Percentiles rank a stretch among this genome's conserved stretches.
Conservation (phyloP, 2,888 invertebrate species). For the Apotomis capreana region DNA sequence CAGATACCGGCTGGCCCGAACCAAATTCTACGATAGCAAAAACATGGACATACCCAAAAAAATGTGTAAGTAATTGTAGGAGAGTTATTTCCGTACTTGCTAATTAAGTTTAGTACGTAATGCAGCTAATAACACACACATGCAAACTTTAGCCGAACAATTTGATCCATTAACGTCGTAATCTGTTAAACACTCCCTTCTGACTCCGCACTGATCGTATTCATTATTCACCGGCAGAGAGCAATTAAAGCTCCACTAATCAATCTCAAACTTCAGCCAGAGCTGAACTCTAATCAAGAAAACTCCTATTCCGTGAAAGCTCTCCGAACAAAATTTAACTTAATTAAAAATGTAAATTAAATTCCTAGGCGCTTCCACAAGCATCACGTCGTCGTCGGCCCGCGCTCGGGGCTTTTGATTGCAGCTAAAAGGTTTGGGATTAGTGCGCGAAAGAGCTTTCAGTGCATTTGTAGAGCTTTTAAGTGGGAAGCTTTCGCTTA, state of each 20-base stretch:
- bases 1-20: conserved; percentile 65
- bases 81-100: background rate
- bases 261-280: conserved; percentile 82
- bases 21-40: conserved; percentile 51
- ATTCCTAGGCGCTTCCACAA: conserved; percentile 83
- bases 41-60: conserved; percentile 57
- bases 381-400: conserved; percentile 72
- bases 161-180: conserved; percentile 65
- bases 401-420: conserved; percentile 81
- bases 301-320: conserved; percentile 83
- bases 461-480: conserved; percentile 84
- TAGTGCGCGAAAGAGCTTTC: conserved; percentile 84
- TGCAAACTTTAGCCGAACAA: conserved; percentile 51
- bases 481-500: conserved; percentile 84
- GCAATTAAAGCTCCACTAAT: conserved; percentile 83
- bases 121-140: conserved; percentile 29
- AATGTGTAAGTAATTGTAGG: background rate
- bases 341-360: conserved; percentile 84
- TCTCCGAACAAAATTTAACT: conserved; percentile 83
- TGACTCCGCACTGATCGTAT: conserved; percentile 78
- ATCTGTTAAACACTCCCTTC: conserved; percentile 69
- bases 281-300: conserved; percentile 84
- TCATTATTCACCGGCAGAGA: conserved; percentile 82
- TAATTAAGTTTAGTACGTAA: conserved; percentile 21
- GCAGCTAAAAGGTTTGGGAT: conserved; percentile 84